Conservation (phyloP, 2,113 vertebrate species). For the Pseudorasbora parva region DNA sequence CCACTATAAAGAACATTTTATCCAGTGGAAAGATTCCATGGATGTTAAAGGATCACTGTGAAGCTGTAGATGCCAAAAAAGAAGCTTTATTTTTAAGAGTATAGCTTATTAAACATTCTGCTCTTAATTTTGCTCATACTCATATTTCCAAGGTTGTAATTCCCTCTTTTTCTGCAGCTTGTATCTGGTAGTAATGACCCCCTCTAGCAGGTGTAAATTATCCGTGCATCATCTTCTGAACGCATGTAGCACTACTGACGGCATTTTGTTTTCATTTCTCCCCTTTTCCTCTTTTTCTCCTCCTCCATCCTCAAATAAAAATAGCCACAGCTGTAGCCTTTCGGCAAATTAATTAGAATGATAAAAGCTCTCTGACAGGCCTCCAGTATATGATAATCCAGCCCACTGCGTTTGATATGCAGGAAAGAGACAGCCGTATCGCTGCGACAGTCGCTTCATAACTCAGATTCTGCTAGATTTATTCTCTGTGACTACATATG, state of each 20-base stretch:
- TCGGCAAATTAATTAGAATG: conserved; percentile 20
- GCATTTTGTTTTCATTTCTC: not conserved
- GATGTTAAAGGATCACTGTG: too few relatives aligned
- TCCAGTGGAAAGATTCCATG: too few relatives aligned
- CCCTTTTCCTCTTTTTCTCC: not conserved
- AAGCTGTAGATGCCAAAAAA: too few relatives aligned
- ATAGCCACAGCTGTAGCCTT: conserved; percentile 36
- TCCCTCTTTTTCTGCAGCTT: not conserved
- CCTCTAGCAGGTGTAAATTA: conserved; percentile 9
- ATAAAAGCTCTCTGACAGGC: conserved; percentile 39
- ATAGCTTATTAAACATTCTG: not conserved
- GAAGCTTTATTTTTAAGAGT: too few relatives aligned
- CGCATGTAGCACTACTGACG: not conserved
- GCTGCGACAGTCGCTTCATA: not conserved
- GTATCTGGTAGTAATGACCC: not conserved
- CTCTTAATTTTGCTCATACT: not conserved
- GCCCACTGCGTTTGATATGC: conserved; percentile 3
- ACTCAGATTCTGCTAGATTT: not conserved
- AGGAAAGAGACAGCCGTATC: not conserved
- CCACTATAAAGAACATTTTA: too few relatives aligned
- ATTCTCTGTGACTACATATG: not conserved
- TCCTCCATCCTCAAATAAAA: conserved; percentile 13
- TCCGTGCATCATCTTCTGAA: not conserved
- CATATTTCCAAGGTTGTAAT: not conserved
- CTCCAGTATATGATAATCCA: conserved; percentile 11